Evolutionary conservation across 2,797 vertebrate species (phyloP), one percentile per base, ranked within the genome.

Genomic region (Cryptoprocta ferox): DNA sequence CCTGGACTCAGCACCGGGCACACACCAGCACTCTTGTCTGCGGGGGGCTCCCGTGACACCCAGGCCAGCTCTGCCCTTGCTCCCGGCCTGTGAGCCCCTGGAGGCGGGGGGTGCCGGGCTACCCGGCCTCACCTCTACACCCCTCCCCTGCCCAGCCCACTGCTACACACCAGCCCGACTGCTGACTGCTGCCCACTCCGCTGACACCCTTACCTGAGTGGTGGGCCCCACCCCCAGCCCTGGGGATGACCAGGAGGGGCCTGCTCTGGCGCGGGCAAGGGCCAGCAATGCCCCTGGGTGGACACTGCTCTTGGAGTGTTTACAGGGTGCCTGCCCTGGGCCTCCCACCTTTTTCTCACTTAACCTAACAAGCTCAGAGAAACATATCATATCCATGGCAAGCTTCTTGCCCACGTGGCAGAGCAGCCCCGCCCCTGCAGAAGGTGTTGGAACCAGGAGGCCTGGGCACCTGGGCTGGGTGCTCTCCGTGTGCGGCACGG

Each of bases 91-190:
- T 0, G 26, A 42, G 83, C 56, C 45, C 63, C 68, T n/a, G 50
- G 50, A 1, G 3, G 50, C 5, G 50, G 50, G 18, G 65, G n/a
- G 66, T 53, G 18, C 18, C 30, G 9, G 59, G 18, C 16, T 56
- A 26, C 59, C 1, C 0, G 1, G 24, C 78, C 42, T 63, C 3
- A 0, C 1, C 19, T 4, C 0, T 15, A 35, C 3, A 35, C 68
- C 53, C 24, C 59, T 28, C 59, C 18, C 6, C n/a, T 8, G 13
- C 81, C 59, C 11, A 11, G 50, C 35, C 59, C n/a, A n/a, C n/a
- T n/a, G n/a, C n/a, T n/a, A n/a, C n/a, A n/a, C n/a, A n/a, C n/a
- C n/a, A n/a, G n/a, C 68, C 68, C 11, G 12, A 26, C 35, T 0
- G 24, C 9, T 73, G 37, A 42, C 19, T 1, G 19, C 35, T 12